Conservation (phyloP, 2,113 vertebrate genomes). For the Delphinus delphis region DNA sequence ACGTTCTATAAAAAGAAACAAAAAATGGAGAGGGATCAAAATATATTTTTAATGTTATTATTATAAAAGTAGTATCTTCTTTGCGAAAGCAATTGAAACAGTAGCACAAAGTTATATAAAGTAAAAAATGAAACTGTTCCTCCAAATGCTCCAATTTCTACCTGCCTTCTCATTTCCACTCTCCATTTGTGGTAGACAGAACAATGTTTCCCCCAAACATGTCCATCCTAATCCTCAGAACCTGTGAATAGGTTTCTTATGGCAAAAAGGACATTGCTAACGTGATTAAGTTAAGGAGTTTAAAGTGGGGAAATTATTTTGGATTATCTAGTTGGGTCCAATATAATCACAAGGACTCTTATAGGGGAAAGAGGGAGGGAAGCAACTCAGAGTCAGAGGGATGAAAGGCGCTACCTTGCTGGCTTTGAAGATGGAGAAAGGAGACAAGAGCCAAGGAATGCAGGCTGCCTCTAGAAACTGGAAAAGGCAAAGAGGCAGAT, state of each 20-base stretch:
- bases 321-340: not conserved
- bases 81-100: not conserved
- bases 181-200: not conserved
- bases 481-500: not conserved
- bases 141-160: not conserved
- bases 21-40: not conserved
- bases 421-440: not conserved
- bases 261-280: not conserved
- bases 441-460: not conserved
- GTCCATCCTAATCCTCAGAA: not conserved
- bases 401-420: not conserved
- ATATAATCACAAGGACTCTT: not conserved
- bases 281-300: not conserved
- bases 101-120: not conserved
- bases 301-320: not conserved
- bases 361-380: not conserved
- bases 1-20: not conserved
- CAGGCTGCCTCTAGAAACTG: not conserved
- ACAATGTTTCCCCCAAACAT: not conserved
- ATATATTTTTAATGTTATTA: not conserved
- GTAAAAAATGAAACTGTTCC: not conserved
- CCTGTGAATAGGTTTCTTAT: not conserved
- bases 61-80: not conserved
- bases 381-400: not conserved
- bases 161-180: not conserved